Base-by-base conservation (phyloP, 2,797 vertebrate species). In the Florisuga fusca region DNA sequence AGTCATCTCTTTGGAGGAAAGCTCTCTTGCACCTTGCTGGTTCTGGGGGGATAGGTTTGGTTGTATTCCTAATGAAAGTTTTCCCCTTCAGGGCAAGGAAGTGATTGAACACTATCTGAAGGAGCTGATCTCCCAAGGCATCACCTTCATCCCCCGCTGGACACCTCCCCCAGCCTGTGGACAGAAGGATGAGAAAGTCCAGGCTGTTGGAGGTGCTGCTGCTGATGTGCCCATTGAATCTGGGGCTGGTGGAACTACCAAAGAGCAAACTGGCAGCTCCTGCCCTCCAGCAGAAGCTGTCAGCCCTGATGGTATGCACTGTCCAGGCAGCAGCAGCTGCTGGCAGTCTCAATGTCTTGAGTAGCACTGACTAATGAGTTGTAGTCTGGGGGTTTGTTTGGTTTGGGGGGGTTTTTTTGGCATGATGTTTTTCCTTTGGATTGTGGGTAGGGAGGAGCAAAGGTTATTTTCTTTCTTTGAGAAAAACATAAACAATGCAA, bases 41-140 rank as follows among this genome's bases (percentile, higher is more conserved):
- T 33, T 71, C 66, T 18, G 50, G 15, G 46, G 29, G 43, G 41
- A 31, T 21, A 59, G 54, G 14, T 6, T 26, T 67, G 10, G 0
- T 67, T 46, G 38, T 41, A 64, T 54, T 20, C 51, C 74, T 94
- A 68, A 93, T 2, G 50, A 29, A 45, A 62, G 9, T 26, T 89
- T 46, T 95, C 69, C 73, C 45, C 63, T 94, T 26, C 97, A 98
- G 98, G 98, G 98, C 58, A 98, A 98, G 84, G 98, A 98, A 90
- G 98, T 98, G 86, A 98, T 98, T 7, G 98, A 98, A 31, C 97
- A 98, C 93, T 98, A 98, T 78, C 94, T 98, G 97, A 97, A 97
- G 1, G 98, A 98, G 84, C 87, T 98, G 68, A 98, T 98, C 76
- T 97, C 98, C 33, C 98, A 98, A 72, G 98, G 98, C 14, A 96